These are phyloP conservation scores for Sakesphorus luctuosus DNA, from an alignment of 2,113 vertebrate species.

Conservation along the genomic window DNA sequence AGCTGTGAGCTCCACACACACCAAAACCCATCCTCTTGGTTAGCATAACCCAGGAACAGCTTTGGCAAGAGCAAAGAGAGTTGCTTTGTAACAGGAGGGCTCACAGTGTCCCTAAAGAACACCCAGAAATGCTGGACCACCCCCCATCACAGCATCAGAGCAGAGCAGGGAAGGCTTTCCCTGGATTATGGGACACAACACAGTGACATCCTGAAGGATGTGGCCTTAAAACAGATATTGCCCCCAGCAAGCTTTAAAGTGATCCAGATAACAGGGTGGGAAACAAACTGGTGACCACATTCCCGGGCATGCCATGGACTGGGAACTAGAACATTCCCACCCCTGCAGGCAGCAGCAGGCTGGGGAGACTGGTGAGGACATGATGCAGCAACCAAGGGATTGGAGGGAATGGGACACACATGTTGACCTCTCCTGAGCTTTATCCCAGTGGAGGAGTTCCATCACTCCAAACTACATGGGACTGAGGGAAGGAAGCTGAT, in stretches of 20 bases:
- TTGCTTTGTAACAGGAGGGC: not conserved
- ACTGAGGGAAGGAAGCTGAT: accelerated
- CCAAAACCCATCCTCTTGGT: not conserved
- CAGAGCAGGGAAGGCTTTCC: not conserved
- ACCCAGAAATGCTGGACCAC: accelerated
- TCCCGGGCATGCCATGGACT: not conserved
- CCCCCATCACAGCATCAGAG: not conserved
- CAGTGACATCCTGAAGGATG: not conserved
- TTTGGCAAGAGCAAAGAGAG: not conserved
- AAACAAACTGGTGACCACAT: not conserved
- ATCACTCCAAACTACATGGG: accelerated
- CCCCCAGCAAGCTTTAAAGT: not conserved
- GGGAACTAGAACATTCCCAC: not conserved
- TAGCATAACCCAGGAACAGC: not conserved
- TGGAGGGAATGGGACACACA: not conserved
- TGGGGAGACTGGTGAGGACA: not conserved
- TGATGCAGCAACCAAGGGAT: not conserved
- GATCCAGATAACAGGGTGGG: not conserved
- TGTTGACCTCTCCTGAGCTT: not conserved
- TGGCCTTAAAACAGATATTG: not conserved
- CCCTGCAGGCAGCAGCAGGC: not conserved
- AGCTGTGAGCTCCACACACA: not conserved
- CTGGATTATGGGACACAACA: not conserved
- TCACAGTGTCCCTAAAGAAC: not conserved
- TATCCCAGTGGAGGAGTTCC: not conserved